phyloP scores from a whole-genome alignment of 2,797 vertebrate species.

The Pipistrellus kuhlii region DNA sequence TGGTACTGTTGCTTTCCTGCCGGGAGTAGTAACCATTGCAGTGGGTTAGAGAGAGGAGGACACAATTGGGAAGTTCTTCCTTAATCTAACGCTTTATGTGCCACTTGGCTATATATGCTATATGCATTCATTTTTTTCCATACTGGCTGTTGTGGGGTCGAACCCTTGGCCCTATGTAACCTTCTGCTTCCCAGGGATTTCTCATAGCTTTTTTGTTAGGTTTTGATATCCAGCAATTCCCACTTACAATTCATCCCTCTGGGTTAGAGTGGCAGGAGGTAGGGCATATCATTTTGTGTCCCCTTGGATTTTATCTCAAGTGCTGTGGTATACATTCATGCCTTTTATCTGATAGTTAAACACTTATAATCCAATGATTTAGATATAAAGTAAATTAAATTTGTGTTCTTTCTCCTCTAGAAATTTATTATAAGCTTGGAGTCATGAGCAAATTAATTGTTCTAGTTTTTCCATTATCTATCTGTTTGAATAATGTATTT shows the following conservation, averaged over 20 bases:
- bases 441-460: constrained; percentile 39
- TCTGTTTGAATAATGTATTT: constrained; percentile 56
- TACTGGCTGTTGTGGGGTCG: not conserved
- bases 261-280: not conserved
- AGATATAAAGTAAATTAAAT: constrained; percentile 45
- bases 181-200: constrained; percentile 18
- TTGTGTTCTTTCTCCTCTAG: not conserved
- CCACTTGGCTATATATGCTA: not conserved
- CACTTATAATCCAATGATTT: not conserved
- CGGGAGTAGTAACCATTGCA: not conserved
- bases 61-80: not conserved
- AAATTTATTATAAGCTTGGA: constrained; percentile 50
- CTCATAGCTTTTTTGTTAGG: not conserved
- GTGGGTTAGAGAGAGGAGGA: not conserved
- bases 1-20: not conserved
- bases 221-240: constrained; percentile 13
- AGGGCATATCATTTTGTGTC: not conserved
- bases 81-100: not conserved
- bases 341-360: constrained; percentile 36
- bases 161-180: not conserved
- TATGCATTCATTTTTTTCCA: not conserved
- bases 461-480: constrained; percentile 31
- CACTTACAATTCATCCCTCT: not conserved
- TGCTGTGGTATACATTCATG: not conserved
- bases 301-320: not conserved